Base-by-base conservation (phyloP, 2,888 invertebrate species). In the Cheilosia soror region DNA sequence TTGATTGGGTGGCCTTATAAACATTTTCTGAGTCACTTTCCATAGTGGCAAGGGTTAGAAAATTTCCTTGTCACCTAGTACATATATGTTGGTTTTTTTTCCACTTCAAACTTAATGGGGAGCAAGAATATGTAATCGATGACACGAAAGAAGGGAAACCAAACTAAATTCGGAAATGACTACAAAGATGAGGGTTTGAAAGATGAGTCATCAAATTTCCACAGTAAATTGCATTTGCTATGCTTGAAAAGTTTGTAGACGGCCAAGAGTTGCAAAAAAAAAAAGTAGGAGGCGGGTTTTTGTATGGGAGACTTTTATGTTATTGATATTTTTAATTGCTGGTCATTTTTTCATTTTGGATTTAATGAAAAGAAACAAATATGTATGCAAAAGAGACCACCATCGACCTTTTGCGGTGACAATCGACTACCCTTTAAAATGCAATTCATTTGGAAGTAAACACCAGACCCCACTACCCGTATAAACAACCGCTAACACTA, bases 101-200 rank as follows among this genome's bases (percentile, higher is more conserved):
- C 7, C n/a, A 33, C 15, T 29, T 37, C 11, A 11, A 66, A 33
- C 20, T 49, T 51, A 40, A 51, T 71, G 73, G 53, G 63, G 65
- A 60, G 60, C 73, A 71, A 60, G 31, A 47, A 37, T 31, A 31
- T 58, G 44, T 72, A 84, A 84, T 84, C 84, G 84, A 80, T 80
- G 71, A 66, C 49, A 66, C 29, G 33, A 53, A 31, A 49, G 13
- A 49, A 31, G 53, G 51, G 53, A 51, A 51, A 75, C 44, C 9
- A 51, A 69, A 63, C 79, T 75, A 33, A 71, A 80, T 75, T 80
- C 75, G 75, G 69, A 80, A 84, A 84, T 80, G 84, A 84, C 69
- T 84, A 51, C 73, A 84, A 79, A 84, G 79, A 83, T 84, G 83
- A 79, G 79, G 73, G 79, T 68, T 63, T 80, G 65, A 84, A 84